These are phyloP conservation scores for Halichoerus grypus DNA, from an alignment of 2,113 vertebrate species.

Conservation along the genomic window DNA sequence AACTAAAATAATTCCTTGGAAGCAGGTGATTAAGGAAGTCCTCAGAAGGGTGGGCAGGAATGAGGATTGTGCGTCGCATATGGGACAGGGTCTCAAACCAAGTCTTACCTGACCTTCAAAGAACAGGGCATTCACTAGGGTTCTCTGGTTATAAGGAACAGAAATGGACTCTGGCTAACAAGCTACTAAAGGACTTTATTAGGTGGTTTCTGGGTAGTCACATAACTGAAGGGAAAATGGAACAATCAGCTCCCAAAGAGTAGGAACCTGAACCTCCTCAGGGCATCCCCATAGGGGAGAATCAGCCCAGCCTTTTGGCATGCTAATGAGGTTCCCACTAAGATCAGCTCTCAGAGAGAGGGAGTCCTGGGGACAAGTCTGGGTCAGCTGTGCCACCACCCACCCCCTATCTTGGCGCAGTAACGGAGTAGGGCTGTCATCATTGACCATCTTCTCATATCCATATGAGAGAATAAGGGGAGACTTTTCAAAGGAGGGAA, in stretches of 20 bases:
- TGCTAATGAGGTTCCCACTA: neutral
- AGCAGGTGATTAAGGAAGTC: neutral
- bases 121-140: neutral
- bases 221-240: neutral
- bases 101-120: slow-evolving; percentile 17
- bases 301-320: neutral
- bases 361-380: neutral
- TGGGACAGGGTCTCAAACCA: neutral
- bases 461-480: neutral
- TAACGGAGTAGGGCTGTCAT: neutral
- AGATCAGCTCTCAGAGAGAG: neutral
- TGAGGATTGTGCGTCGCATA: neutral
- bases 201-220: neutral
- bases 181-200: neutral
- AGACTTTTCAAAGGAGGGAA: neutral
- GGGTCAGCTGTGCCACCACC: neutral
- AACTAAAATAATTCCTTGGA: neutral
- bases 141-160: neutral
- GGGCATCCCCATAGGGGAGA: neutral
- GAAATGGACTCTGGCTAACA: neutral
- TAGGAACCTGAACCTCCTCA: neutral
- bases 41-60: neutral
- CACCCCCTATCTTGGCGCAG: too few relatives aligned
- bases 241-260: neutral
- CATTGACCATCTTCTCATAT: neutral